Base-by-base conservation (phyloP, 2,888 invertebrate species). In the Andricus curvator region DNA sequence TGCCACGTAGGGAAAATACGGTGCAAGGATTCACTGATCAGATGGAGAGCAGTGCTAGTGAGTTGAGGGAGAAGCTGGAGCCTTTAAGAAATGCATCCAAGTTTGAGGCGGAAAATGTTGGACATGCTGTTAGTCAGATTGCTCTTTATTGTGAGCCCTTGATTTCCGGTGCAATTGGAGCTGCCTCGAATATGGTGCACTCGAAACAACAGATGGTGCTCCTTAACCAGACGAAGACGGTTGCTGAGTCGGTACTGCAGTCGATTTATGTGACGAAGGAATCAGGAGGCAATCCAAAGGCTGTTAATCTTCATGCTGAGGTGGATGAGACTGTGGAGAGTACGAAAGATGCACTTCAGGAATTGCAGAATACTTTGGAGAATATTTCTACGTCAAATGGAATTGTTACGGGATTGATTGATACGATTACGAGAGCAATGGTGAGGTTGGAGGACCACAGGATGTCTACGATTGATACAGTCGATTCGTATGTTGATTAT, bases 201-300 rank as follows among this genome's bases (percentile, higher is more conserved):
- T 97, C 97, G 0, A 95, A 95, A 89, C 96, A 97, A 87, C 99
- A 99, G 93, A 96, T 96, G 91, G 95, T 96, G 70, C 93, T 99
- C 78, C 94, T 99, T 82, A 97, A 99, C 91, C 98, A 98, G 93
- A 96, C 98, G 3, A 97, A 99, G 91, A 99, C 99, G 0, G 98
- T 99, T 78, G 95, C 98, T 0, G 99, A 99, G 93, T 97, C 98
- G n/a, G 96, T 97, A 4, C 94, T 98, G 8, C 97, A 98, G 88
- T 94, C 99, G 82, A 94, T 98, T 74, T 96, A 96, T 85, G 96
- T 97, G 0, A 95, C 97, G 2, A 97, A 98, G 90, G 97, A 98
- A 89, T 96, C 97, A 0, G 99, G 97, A 0, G 99, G 99, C 5
- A 99, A 99, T 94, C 97, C 98, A 0, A 96, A 97, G 95, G 98